phyloP scores from a whole-genome alignment of 2,113 vertebrate genomes.

The Penelope pileata region DNA sequence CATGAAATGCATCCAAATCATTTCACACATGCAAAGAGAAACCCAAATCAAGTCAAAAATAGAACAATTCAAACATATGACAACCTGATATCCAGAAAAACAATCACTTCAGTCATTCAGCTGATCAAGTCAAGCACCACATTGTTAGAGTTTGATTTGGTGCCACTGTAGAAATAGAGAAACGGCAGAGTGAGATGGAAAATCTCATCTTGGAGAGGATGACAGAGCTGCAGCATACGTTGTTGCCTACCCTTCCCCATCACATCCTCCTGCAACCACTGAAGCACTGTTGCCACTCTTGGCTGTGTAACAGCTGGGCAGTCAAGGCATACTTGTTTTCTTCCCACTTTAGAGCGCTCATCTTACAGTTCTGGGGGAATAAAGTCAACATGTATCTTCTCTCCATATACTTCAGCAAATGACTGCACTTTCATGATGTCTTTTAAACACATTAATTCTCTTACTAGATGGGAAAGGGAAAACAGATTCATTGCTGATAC shows the following conservation, averaged over 20 bases:
- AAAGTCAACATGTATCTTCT: neutral
- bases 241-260: neutral
- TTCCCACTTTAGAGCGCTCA: too few species aligned
- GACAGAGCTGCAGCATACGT: neutral
- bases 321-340: neutral
- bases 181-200: neutral
- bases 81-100: neutral
- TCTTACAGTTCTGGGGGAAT: neutral
- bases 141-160: neutral
- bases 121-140: neutral
- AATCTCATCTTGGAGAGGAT: neutral
- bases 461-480: neutral
- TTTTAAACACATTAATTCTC: neutral
- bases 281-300: neutral
- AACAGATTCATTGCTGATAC: neutral
- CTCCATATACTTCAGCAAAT: neutral
- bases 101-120: conserved; percentile 19
- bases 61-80: conserved; percentile 22
- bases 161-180: neutral
- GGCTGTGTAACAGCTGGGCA: neutral
- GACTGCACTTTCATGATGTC: neutral
- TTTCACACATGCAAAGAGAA: neutral
- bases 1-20: conserved; percentile 27
- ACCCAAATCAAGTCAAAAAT: conserved; percentile 20
- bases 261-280: neutral